Percentiles rank a stretch among this genome's conserved stretches.
Evolutionary conservation across 2,888 invertebrate species (phyloP).

Genomic region (Exocentrus adspersus): DNA sequence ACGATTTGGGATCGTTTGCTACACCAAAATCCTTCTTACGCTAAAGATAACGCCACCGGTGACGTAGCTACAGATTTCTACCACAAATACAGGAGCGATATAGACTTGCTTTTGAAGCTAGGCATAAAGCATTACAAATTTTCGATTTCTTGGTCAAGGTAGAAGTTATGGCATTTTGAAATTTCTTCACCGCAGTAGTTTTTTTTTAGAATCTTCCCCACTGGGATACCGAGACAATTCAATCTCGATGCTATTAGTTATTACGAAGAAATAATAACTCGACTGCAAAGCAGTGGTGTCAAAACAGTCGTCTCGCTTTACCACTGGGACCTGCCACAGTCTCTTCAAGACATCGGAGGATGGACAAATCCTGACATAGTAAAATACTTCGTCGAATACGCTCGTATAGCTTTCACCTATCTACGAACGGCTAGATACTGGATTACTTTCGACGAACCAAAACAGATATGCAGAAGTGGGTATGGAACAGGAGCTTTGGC

Average conservation of each 20-base stretch:
- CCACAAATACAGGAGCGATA: conserved; percentile 71
- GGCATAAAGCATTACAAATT: conserved; percentile 75
- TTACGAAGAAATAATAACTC: too few species aligned
- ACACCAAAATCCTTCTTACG: conserved; percentile 53
- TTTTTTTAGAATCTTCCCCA: too few species aligned
- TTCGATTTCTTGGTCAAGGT: conserved; percentile 78
- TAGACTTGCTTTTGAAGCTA: conserved; percentile 69
- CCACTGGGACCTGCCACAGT: too few species aligned
- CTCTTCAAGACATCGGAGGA: too few species aligned
- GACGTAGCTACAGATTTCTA: conserved; percentile 77
- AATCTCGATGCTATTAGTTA: too few species aligned
- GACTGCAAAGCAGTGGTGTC: too few species aligned
- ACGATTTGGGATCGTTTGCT: conserved; percentile 65
- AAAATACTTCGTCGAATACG: too few species aligned
- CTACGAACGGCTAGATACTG: conserved; percentile 65
- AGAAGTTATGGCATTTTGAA: too few species aligned
- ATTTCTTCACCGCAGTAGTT: too few species aligned
- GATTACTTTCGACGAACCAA: conserved; percentile 69
- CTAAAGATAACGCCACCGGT: conserved; percentile 60
- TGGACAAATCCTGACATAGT: too few species aligned
- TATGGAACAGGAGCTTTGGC: conserved; percentile 49
- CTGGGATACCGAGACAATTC: too few species aligned
- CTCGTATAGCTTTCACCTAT: conserved; percentile 67
- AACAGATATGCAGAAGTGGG: conserved; percentile 47
- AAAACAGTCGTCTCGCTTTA: too few species aligned